A percentile compares a stretch with the other conserved stretches of the same genome.
Evolutionary conservation across 2,888 invertebrate species (phyloP).

Genomic region (Copidosoma aretas): DNA sequence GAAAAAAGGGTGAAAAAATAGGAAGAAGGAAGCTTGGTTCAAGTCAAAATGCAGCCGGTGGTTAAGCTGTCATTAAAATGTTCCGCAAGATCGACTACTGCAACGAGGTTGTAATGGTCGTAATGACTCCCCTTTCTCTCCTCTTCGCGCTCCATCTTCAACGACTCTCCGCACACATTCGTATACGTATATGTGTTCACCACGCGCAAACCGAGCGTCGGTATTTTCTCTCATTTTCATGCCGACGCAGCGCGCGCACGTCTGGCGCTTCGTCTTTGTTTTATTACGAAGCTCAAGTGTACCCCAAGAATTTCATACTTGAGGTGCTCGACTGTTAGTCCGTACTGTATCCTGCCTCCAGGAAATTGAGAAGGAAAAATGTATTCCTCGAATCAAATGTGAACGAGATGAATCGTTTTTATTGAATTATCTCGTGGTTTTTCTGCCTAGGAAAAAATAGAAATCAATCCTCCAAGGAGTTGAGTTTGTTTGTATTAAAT

Average conservation of each 20-base stretch:
- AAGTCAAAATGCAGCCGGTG: neutral
- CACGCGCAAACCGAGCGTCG: neutral
- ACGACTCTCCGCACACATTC: no score
- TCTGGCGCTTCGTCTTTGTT: slow-evolving; percentile 5
- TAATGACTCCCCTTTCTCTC: slow-evolving; percentile 9
- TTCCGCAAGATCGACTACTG: slow-evolving; percentile 60
- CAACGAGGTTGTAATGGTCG: slow-evolving; percentile 30
- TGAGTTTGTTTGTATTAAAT: no score
- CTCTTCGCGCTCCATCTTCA: neutral
- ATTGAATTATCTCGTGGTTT: no score
- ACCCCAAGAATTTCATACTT: neutral
- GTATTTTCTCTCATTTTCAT: neutral
- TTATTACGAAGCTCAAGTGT: slow-evolving; percentile 15
- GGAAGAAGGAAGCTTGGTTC: slow-evolving; percentile 27
- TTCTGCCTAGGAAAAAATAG: no score
- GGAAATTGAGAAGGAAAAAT: no score
- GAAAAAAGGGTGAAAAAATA: slow-evolving; percentile 24
- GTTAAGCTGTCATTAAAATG: slow-evolving; percentile 61
- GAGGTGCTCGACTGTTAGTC: no score
- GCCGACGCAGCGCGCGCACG: neutral
- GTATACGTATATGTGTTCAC: no score
- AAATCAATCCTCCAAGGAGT: no score
- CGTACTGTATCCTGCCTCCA: no score
- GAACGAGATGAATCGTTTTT: no score
- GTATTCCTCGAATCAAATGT: no score